Base-by-base conservation (phyloP, 1,140 invertebrate species). In the Euura saliciscinereae region DNA sequence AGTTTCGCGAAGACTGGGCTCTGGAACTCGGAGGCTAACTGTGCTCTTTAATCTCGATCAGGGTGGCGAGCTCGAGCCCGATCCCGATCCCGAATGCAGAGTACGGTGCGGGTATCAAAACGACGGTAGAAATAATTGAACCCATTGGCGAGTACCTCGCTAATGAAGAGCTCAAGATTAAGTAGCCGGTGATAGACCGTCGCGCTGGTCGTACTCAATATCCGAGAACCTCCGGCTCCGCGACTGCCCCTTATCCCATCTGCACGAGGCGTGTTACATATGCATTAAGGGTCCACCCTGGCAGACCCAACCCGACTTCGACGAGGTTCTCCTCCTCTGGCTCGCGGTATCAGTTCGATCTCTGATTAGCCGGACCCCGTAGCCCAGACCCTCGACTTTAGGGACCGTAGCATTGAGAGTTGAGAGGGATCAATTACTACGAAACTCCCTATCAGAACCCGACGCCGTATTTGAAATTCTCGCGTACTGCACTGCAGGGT, bases 111-210 rank as follows among this genome's bases (percentile, higher is more conserved):
- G 28, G 28, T 28, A 28, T 28, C 28, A 28, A 45, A 70, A 74
- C 51, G 69, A 71, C 45, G 10, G 43, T 10, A 66, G 45, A 70
- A 46, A 45, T 71, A 71, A 66, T 72, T 68, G 44, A 65, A 66
- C 64, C 76, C 77, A 79, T 79, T 80, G 78, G 77, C 73, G 74
- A 74, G 51, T n/a, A 59, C 66, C 75, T 79, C 74, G 74, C 80
- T 83, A 83, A 83, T 83, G 81, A 82, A 83, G 81, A 81, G 81
- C 80, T 83, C 78, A 81, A 77, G 76, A 71, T 75, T 82, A 81
- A 83, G 78, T 82, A 82, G 81, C 77, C 78, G 76, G 75, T 81
- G 78, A 82, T 59, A 59, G 51, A 59, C 51, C 51, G 51, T 59
- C 13, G 8, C 51, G 13, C 51, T 8, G 13, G 51, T 59, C 51